Evolutionary conservation across 2,797 vertebrate species (phyloP).

Genomic region (Microchirus variegatus): DNA sequence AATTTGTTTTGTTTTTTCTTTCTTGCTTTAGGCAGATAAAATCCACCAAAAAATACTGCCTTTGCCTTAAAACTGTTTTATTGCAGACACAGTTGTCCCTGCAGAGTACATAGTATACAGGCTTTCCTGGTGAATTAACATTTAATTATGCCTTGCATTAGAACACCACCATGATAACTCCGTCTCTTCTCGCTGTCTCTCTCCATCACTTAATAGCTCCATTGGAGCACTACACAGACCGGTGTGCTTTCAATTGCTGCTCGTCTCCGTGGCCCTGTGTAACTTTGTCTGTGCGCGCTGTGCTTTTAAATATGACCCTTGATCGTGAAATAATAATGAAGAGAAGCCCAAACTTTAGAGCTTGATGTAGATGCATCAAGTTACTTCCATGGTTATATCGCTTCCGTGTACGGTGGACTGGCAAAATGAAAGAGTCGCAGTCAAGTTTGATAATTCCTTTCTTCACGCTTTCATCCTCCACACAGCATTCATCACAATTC

Average conservation of each 20-base stretch:
- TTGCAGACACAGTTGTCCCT: constrained; percentile 8
- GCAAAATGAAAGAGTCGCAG: constrained; percentile 9
- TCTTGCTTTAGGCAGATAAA: constrained; percentile 8
- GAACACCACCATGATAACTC: constrained; percentile 31
- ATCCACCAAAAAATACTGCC: background rate
- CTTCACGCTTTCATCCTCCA: constrained; percentile 9
- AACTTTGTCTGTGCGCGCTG: constrained; percentile 6
- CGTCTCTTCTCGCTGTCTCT: constrained; percentile 26
- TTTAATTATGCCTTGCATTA: constrained; percentile 59
- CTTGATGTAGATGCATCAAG: constrained; percentile 7
- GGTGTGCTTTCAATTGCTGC: constrained; percentile 27
- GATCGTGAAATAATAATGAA: constrained; percentile 30
- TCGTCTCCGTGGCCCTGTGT: constrained; percentile 22
- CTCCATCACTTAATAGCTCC: constrained; percentile 33
- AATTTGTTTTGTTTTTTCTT: constrained; percentile 1
- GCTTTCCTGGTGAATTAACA: constrained; percentile 50
- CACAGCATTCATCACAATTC: constrained; percentile 21
- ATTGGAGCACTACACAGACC: constrained; percentile 11
- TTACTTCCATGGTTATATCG: constrained; percentile 5
- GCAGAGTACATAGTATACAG: constrained; percentile 6
- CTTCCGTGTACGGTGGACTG: background rate
- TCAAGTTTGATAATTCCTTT: constrained; percentile 17
- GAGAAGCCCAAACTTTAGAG: background rate
- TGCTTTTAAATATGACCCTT: constrained; percentile 37
- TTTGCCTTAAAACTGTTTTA: constrained; percentile 18